Percentiles rank a stretch among this genome's conserved stretches.
phyloP scores from a whole-genome alignment of 2,797 vertebrate genomes.

The Atherinosoma microstoma region DNA sequence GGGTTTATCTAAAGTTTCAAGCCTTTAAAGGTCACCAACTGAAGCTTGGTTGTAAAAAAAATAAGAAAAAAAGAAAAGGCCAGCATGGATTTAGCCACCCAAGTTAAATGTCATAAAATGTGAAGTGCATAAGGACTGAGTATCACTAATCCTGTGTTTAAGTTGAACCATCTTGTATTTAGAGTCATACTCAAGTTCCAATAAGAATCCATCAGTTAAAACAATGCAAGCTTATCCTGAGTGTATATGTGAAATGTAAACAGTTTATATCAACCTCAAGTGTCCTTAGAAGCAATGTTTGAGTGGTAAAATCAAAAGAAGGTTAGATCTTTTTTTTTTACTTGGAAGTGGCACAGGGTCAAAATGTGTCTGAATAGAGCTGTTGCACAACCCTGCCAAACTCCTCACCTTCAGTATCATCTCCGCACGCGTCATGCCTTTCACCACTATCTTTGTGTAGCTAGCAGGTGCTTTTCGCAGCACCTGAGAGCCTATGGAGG shows the following conservation, averaged over 20 bases:
- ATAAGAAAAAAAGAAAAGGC: neutral
- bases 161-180: conserved; percentile 45
- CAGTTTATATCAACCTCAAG: conserved; percentile 43
- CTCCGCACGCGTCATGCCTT: conserved; percentile 99
- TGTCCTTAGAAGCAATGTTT: conserved; percentile 7
- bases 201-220: conserved; percentile 40
- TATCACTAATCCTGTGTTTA: conserved; percentile 42
- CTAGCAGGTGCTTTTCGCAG: conserved; percentile 97
- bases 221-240: conserved; percentile 6
- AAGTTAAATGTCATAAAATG: conserved; percentile 60
- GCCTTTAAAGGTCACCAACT: conserved; percentile 70
- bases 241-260: conserved; percentile 56
- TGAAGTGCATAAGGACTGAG: conserved; percentile 54
- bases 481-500: conserved; percentile 98
- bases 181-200: conserved; percentile 27
- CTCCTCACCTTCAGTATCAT: conserved; percentile 98
- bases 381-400: neutral
- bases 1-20: conserved; percentile 20
- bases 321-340: neutral
- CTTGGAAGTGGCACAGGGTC: neutral
- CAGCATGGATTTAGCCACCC: conserved; percentile 37
- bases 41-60: conserved; percentile 43
- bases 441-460: conserved; percentile 99
- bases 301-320: conserved; percentile 8
- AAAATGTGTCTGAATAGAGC: neutral